These are phyloP conservation scores for Poeciliopsis turrubarensis DNA, from an alignment of 2,113 vertebrate genomes.

Conservation along the genomic window DNA sequence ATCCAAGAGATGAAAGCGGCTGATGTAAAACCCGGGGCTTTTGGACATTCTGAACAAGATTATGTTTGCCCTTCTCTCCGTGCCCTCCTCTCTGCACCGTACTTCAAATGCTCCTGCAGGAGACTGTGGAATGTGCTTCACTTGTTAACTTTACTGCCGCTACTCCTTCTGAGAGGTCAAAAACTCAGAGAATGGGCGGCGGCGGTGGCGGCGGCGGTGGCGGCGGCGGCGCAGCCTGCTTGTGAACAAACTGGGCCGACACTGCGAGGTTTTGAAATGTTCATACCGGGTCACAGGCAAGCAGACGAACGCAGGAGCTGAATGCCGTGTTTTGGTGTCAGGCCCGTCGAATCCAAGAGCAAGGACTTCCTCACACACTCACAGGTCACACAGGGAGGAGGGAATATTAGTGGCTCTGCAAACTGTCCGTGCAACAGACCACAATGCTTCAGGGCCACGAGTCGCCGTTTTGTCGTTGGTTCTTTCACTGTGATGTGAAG, in stretches of 20 bases:
- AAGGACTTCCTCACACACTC: constrained; percentile 43
- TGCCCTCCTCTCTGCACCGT: constrained; percentile 46
- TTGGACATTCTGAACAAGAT: constrained; percentile 56
- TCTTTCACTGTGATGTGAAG: constrained; percentile 1
- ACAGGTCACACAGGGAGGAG: constrained; percentile 16
- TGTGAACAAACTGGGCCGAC: constrained; percentile 46
- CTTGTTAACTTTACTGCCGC: constrained; percentile 61
- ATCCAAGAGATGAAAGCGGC: constrained; percentile 55
- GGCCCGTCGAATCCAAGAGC: constrained; percentile 38
- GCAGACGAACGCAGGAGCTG: constrained; percentile 20
- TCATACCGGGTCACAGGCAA: constrained; percentile 47
- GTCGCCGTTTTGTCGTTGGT: background rate
- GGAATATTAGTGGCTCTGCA: constrained; percentile 12
- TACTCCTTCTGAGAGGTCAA: constrained; percentile 48
- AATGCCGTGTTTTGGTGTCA: constrained; percentile 59
- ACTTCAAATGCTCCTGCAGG: constrained; percentile 62
- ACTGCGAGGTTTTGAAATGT: constrained; percentile 37
- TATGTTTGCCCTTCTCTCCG: constrained; percentile 56
- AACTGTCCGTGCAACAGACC: constrained; percentile 25
- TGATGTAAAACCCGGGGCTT: constrained; percentile 53
- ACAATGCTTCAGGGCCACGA: background rate
- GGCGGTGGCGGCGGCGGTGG: constrained; percentile 7
- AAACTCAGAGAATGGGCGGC: constrained; percentile 28
- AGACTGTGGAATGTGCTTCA: constrained; percentile 35
- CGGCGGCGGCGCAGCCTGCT: constrained; percentile 9